A percentile compares a stretch with the other conserved stretches of the same genome.
Conservation (phyloP, 1,140 invertebrate genomes). For the Agrypnia vestita region DNA sequence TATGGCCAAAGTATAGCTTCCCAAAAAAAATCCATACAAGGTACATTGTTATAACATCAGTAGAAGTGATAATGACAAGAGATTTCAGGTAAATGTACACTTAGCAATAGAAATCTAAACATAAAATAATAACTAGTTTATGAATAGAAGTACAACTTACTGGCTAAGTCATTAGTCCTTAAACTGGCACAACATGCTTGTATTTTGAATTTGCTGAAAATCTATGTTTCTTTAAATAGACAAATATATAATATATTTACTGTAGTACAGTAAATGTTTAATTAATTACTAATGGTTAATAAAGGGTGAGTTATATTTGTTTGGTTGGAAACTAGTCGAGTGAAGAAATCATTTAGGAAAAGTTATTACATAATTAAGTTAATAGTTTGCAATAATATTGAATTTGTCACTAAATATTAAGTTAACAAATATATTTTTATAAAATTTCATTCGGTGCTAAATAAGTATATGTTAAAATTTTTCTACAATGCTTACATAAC, state of each 20-base stretch:
- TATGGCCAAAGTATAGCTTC: constrained; percentile 55
- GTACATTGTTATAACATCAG: constrained; percentile 22
- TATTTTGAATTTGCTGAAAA: constrained; percentile 3
- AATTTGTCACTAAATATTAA: constrained; percentile 15
- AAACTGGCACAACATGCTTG: constrained; percentile 53
- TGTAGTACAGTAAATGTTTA: background rate
- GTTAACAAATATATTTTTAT: constrained; percentile 9
- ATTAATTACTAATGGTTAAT: constrained; percentile 7
- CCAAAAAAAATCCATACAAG: constrained; percentile 36
- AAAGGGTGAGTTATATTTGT: background rate
- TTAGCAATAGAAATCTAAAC: constrained; percentile 42
- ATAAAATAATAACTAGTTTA: constrained; percentile 38
- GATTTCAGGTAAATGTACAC: constrained; percentile 45
- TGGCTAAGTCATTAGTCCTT: constrained; percentile 28
- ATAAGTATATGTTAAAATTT: background rate
- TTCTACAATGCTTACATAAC: constrained; percentile 6
- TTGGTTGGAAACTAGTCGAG: background rate
- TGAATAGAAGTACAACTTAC: constrained; percentile 24
- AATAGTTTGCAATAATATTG: background rate
- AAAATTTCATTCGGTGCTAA: constrained; percentile 1
- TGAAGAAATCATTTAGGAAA: background rate
- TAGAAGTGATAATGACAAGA: constrained; percentile 49
- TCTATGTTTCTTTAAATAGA: no score
- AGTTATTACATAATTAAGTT: constrained; percentile 5
- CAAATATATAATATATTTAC: background rate